A percentile compares a stretch with the other conserved stretches of the same genome.
Conservation (phyloP, 1,140 invertebrate genomes). For the Cryptotermes secundus region DNA sequence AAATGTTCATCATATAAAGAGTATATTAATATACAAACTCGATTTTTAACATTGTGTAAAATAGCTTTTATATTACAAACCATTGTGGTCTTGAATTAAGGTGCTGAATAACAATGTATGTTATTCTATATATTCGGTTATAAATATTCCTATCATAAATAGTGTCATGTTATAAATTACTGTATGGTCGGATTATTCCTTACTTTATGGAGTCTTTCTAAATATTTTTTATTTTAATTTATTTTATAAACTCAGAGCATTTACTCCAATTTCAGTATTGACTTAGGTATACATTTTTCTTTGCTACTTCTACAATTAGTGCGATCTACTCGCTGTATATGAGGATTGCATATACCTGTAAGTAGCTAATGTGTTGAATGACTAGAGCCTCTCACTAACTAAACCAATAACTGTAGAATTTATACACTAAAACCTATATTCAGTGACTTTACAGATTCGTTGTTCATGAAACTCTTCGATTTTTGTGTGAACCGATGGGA, state of each 20-base stretch:
- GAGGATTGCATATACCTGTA: neutral
- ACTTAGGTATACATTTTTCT: neutral
- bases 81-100: neutral
- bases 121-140: neutral
- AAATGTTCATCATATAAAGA: slow-evolving; percentile 2
- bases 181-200: neutral
- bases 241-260: neutral
- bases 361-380: neutral
- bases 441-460: slow-evolving; percentile 5
- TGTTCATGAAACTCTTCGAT: slow-evolving; percentile 5
- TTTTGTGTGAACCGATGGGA: neutral
- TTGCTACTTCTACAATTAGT: neutral
- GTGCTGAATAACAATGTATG: neutral
- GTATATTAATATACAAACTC: neutral
- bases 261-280: neutral
- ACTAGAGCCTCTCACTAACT: neutral
- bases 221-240: neutral
- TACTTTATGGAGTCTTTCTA: neutral
- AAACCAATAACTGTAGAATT: neutral
- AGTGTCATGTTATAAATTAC: neutral
- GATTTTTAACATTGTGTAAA: slow-evolving; percentile 15
- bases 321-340: neutral
- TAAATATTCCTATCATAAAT: slow-evolving; percentile 3
- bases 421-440: neutral
- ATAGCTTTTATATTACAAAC: slow-evolving; percentile 20